Base-by-base conservation (phyloP, 2,888 invertebrate genomes). In the Smittia sp. region DNA sequence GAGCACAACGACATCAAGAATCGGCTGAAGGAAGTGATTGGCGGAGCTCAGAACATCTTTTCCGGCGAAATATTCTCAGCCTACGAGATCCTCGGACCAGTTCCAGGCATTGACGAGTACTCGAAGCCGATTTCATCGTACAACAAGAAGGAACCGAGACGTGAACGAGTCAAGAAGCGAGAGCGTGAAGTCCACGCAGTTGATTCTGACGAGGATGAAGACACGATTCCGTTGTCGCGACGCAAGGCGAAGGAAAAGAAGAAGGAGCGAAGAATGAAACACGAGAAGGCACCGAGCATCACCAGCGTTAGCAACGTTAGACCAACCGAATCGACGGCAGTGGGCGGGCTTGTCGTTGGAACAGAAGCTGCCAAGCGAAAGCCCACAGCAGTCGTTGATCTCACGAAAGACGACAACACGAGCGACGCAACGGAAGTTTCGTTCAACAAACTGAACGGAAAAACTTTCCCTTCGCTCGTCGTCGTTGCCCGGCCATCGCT, bases 401-500 rank as follows among this genome's bases (percentile, higher is more conserved):
- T 89, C 18, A 89, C 89, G 1, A 83, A 85, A 73, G 88, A 88
- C 18, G 88, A 88, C 18, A 81, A 82, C 74, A 83, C 86, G 0
- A 88, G 90, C 0, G 89, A 90, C 78, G 88, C 89, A 0, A 84
- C 87, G 62, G 92, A 93, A 80, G 88, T 92, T 1, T 88, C 90
- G 0, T 90, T 91, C 78, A 90, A 90, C 79, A 92, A 92, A 80
- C 80, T 91, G 3, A 79, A 83, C 83, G 90, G 92, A 46, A 91
- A 93, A 80, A 94, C 93, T 0, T 94, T 90, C 82, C 94, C 94
- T 0, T 94, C 94, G 0, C 83, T 94, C 68, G 92, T 94, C 32
- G 93, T 94, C 0, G 87, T 91, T 20, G 93, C 93, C 0, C 87
- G 92, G 32, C 93, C 93, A 0, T 90, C 90, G 83, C 85, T 94